phyloP scores from a whole-genome alignment of 2,797 vertebrate species.

The Anguilla obscura region DNA sequence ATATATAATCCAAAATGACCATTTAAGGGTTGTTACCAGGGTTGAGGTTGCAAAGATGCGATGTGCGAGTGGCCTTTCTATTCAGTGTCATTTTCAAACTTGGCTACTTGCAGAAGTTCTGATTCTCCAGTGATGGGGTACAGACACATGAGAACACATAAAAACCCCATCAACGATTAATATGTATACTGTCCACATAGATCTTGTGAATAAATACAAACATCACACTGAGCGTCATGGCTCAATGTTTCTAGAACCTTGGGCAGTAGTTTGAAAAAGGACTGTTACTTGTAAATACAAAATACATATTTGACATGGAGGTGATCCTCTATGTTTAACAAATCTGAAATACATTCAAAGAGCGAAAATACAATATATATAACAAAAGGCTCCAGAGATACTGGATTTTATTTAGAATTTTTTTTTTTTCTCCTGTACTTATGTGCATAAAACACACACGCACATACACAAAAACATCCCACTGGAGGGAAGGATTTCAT shows the following conservation, averaged over 20 bases:
- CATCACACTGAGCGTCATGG: background rate
- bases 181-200: slow-evolving; percentile 60
- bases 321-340: background rate
- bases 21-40: slow-evolving; percentile 42
- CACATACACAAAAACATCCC: background rate
- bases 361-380: too few species aligned
- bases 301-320: background rate
- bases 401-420: background rate
- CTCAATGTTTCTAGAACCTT: background rate
- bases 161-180: slow-evolving; percentile 52
- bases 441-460: background rate
- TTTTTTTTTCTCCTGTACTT: background rate
- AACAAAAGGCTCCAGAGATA: background rate
- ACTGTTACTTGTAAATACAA: background rate
- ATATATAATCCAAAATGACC: slow-evolving; percentile 69
- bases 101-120: background rate
- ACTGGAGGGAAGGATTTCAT: background rate
- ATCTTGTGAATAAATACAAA: background rate
- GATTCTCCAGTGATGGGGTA: background rate
- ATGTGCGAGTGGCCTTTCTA: slow-evolving; percentile 24
- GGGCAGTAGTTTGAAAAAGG: background rate
- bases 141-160: slow-evolving; percentile 18
- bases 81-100: slow-evolving; percentile 36
- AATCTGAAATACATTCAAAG: background rate
- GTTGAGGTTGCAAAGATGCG: slow-evolving; percentile 21